Percentiles rank a stretch among this genome's conserved stretches.
phyloP scores from a whole-genome alignment of 2,888 invertebrate species.

The Melanostoma scalare region DNA sequence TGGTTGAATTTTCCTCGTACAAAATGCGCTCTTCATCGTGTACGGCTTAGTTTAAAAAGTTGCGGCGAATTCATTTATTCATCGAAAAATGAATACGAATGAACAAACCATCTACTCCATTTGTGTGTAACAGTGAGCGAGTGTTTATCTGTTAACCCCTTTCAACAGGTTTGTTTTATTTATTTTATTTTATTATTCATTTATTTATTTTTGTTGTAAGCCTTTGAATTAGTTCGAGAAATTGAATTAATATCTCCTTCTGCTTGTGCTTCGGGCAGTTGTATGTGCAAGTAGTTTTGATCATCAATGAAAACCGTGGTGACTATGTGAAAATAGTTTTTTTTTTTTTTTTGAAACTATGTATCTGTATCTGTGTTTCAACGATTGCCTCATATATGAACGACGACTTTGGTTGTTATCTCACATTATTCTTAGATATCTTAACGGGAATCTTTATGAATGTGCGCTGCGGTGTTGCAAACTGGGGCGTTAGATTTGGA shows the following conservation, averaged over 20 bases:
- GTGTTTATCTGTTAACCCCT: conserved; percentile 63
- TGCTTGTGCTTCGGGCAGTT: conserved; percentile 1
- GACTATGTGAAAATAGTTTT: conserved; percentile 54
- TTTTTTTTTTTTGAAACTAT: conserved; percentile 27
- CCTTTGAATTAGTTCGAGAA: conserved; percentile 60
- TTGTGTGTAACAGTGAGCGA: conserved; percentile 17
- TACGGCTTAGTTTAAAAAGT: not conserved
- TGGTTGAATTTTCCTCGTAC: conserved; percentile 11
- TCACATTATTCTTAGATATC: conserved; percentile 70
- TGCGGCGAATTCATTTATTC: conserved; percentile 46
- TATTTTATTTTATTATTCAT: conserved; percentile 18
- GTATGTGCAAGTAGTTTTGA: conserved; percentile 13
- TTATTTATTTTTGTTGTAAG: conserved; percentile 15
- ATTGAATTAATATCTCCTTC: conserved; percentile 39
- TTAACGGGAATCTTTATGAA: conserved; percentile 55
- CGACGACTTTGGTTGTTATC: conserved; percentile 52
- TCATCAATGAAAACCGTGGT: conserved; percentile 68
- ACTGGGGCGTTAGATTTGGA: conserved; percentile 58
- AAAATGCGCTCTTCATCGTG: conserved; percentile 15
- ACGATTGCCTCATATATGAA: conserved; percentile 49
- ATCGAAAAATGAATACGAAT: conserved; percentile 31
- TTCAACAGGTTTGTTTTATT: conserved; percentile 64
- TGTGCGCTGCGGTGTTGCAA: conserved; percentile 44
- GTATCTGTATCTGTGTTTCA: conserved; percentile 23
- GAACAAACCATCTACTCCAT: conserved; percentile 10